These are phyloP conservation scores for Xyrichtys novacula DNA, from an alignment of 2,797 vertebrate genomes.

Conservation along the genomic window DNA sequence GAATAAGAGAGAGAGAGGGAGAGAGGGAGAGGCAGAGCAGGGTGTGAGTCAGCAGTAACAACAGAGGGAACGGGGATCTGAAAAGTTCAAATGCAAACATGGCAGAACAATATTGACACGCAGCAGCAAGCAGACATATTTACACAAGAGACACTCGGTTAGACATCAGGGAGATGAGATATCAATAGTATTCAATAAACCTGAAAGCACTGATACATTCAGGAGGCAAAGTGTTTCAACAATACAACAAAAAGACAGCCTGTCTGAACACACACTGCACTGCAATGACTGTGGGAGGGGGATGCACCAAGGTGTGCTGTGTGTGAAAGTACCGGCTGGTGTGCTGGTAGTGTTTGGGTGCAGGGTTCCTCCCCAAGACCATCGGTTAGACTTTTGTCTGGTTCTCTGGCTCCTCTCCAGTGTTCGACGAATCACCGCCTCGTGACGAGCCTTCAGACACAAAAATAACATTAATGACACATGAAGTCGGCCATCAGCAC, in stretches of 20 bases:
- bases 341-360: constrained; percentile 66
- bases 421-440: constrained; percentile 94
- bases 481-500: not conserved
- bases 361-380: constrained; percentile 94
- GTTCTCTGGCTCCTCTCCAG: constrained; percentile 92
- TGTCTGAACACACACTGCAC: not conserved
- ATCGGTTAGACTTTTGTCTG: constrained; percentile 90
- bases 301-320: not conserved
- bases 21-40: constrained; percentile 72
- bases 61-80: constrained; percentile 55
- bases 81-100: constrained; percentile 61
- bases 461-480: not conserved
- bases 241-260: not conserved
- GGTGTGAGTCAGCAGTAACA: constrained; percentile 68
- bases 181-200: constrained; percentile 3
- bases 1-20: constrained; percentile 52
- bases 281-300: not conserved
- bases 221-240: not conserved
- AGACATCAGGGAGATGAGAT: constrained; percentile 25
- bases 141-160: constrained; percentile 36
- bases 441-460: constrained; percentile 88
- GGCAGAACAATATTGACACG: constrained; percentile 63
- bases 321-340: constrained; percentile 65
- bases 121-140: constrained; percentile 63
- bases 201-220: constrained; percentile 7